These are phyloP conservation scores for Ctenopoma kingsleyae DNA, from an alignment of 2,797 vertebrate genomes.

Conservation along the genomic window DNA sequence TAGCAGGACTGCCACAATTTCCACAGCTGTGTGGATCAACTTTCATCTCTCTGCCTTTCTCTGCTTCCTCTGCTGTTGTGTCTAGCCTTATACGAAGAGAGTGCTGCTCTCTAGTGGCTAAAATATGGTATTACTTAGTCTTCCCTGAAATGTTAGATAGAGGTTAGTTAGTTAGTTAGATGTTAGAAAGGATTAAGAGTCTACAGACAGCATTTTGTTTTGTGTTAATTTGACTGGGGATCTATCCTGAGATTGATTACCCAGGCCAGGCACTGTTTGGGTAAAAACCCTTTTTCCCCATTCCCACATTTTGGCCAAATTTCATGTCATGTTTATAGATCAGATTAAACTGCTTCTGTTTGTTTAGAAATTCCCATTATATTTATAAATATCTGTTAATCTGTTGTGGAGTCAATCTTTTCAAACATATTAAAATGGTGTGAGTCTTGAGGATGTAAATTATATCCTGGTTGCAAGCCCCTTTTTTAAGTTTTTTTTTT, in stretches of 20 bases:
- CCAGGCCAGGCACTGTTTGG: background rate
- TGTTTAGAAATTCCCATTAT: background rate
- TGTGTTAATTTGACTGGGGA: background rate
- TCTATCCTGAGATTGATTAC: background rate
- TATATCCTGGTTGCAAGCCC: constrained; percentile 16
- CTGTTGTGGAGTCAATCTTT: too few relatives aligned
- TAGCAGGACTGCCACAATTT: constrained; percentile 73
- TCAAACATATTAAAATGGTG: background rate
- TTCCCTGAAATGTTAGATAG: background rate
- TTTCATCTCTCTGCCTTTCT: constrained; percentile 68
- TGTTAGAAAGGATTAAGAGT: background rate
- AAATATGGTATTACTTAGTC: constrained; percentile 16
- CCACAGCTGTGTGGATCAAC: constrained; percentile 70
- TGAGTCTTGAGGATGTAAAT: constrained; percentile 17
- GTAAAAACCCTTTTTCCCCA: background rate
- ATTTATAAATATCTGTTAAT: too few relatives aligned
- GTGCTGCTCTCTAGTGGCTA: constrained; percentile 56
- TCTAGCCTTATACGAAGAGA: constrained; percentile 13
- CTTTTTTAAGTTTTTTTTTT: constrained; percentile 4
- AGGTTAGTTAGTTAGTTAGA: too few relatives aligned
- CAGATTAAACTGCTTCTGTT: background rate
- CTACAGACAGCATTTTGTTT: background rate
- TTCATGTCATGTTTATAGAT: background rate
- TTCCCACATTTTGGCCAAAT: background rate
- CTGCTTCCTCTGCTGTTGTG: constrained; percentile 31